Conservation (phyloP, 2,888 invertebrate genomes). For the Axea sp. region DNA sequence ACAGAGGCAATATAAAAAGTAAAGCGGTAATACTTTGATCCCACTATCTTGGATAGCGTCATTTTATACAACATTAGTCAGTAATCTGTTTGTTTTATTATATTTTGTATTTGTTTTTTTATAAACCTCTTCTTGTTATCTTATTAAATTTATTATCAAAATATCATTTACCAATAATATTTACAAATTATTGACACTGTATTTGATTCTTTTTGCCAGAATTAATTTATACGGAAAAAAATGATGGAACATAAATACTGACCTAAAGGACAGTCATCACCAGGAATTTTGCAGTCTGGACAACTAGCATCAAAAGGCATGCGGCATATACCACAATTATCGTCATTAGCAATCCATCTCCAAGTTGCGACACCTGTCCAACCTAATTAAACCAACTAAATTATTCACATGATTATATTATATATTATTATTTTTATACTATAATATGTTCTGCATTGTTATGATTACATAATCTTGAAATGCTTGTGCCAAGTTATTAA, state of each 20-base stretch:
- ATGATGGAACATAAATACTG: constrained; percentile 61
- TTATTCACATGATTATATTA: constrained; percentile 30
- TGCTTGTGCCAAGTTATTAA: too few relatives aligned
- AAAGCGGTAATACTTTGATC: constrained; percentile 25
- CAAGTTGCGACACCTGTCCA: constrained; percentile 98
- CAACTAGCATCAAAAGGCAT: constrained; percentile 99
- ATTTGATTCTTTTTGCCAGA: too few relatives aligned
- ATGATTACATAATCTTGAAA: too few relatives aligned
- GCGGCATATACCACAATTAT: constrained; percentile 99
- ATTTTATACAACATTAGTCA: background rate
- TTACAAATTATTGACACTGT: too few relatives aligned
- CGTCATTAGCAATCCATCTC: constrained; percentile 99
- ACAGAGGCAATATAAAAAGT: constrained; percentile 22
- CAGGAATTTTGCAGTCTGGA: constrained; percentile 97
- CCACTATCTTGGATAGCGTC: constrained; percentile 7
- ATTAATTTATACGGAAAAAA: too few relatives aligned
- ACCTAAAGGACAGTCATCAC: constrained; percentile 97
- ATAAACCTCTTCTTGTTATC: too few relatives aligned
- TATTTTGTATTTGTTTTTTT: too few relatives aligned
- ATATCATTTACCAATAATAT: too few relatives aligned
- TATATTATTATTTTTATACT: constrained; percentile 19
- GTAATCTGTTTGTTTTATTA: too few relatives aligned
- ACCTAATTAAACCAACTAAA: too few relatives aligned
- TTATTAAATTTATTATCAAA: too few relatives aligned
- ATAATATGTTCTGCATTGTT: too few relatives aligned